Evolutionary conservation across 2,888 invertebrate genomes (phyloP).

Genomic region (Diachrysia chrysitis): DNA sequence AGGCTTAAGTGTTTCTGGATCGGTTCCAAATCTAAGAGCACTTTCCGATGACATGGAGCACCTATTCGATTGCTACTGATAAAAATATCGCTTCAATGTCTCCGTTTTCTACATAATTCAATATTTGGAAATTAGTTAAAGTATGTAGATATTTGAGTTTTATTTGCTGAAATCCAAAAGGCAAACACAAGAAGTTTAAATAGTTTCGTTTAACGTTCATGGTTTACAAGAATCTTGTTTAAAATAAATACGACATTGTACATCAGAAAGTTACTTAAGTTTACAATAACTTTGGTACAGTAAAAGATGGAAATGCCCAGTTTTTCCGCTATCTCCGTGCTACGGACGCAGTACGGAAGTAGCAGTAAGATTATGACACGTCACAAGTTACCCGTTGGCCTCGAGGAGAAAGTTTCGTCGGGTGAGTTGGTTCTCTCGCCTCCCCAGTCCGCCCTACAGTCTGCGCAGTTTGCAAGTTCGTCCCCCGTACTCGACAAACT

Average conservation of each 20-base stretch:
- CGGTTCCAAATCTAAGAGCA: conserved; percentile 44
- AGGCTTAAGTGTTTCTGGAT: conserved; percentile 43
- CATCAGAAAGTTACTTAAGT: conserved; percentile 12
- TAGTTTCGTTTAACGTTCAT: neutral
- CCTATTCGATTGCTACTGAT: conserved; percentile 38
- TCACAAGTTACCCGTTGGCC: conserved; percentile 77
- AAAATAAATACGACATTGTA: neutral
- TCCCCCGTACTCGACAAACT: conserved; percentile 64
- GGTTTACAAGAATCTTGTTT: neutral
- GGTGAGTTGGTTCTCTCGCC: conserved; percentile 66
- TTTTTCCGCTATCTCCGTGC: conserved; percentile 42
- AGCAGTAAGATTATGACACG: conserved; percentile 75
- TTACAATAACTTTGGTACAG: conserved; percentile 25
- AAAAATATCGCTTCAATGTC: conserved; percentile 35
- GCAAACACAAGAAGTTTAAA: too few species aligned
- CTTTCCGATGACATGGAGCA: conserved; percentile 34
- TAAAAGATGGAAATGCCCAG: conserved; percentile 34
- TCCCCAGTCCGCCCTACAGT: conserved; percentile 59
- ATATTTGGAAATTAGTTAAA: neutral
- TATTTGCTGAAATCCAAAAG: too few species aligned
- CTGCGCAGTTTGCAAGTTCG: conserved; percentile 76
- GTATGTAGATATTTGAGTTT: neutral
- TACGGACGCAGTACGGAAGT: conserved; percentile 59
- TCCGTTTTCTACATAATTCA: too few species aligned
- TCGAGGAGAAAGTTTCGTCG: conserved; percentile 76